Conservation (phyloP, 2,113 vertebrate species). For the Cyphomyrus discorhynchus region DNA sequence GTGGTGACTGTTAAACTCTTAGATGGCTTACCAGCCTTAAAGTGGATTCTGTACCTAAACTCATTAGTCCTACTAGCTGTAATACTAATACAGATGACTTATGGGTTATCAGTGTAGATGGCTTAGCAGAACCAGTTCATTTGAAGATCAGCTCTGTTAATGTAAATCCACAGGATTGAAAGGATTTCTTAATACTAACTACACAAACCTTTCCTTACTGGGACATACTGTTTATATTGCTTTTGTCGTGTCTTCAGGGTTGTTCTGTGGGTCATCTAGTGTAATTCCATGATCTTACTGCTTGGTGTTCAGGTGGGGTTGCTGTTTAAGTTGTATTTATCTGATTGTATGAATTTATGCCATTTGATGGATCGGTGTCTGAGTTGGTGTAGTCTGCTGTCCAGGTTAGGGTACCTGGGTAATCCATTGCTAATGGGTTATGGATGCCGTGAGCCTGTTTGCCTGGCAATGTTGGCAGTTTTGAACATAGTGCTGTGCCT, state of each 20-base stretch:
- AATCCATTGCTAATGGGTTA: neutral
- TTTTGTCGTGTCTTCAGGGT: neutral
- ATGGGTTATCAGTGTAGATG: neutral
- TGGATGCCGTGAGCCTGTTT: neutral
- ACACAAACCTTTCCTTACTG: neutral
- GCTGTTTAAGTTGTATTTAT: neutral
- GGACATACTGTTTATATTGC: neutral
- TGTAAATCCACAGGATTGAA: neutral
- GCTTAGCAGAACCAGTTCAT: neutral
- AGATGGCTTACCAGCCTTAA: neutral
- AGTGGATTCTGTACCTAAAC: neutral
- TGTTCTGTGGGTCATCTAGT: neutral
- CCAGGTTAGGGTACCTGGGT: neutral
- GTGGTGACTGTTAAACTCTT: neutral
- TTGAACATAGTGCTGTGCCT: neutral
- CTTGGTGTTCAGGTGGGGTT: neutral
- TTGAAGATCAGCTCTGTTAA: neutral
- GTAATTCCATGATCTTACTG: neutral
- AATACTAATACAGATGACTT: neutral
- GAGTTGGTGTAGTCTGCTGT: neutral
- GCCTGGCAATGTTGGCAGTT: neutral
- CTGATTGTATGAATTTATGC: neutral
- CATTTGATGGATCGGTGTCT: neutral
- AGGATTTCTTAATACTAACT: neutral
- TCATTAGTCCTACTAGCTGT: neutral